A percentile compares a stretch with the other conserved stretches of the same genome.
phyloP scores from a whole-genome alignment of 2,113 vertebrate species.

The Zeus faber region DNA sequence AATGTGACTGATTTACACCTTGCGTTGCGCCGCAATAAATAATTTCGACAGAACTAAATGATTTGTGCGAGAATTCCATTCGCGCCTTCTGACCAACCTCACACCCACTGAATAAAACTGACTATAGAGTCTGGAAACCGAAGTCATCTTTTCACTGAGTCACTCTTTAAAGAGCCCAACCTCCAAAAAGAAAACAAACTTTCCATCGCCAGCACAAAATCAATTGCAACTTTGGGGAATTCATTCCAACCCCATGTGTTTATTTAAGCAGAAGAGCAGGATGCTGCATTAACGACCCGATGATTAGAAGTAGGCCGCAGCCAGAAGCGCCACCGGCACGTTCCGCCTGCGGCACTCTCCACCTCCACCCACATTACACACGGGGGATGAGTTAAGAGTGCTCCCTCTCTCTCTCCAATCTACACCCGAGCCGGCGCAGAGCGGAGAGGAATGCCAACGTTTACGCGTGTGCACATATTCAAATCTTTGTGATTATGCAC shows the following conservation, averaged over 20 bases:
- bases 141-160: not conserved
- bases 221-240: conserved; percentile 9
- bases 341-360: conserved; percentile 59
- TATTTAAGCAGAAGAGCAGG: conserved; percentile 46
- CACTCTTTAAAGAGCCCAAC: conserved; percentile 3
- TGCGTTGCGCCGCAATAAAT: too few species aligned
- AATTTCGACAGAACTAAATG: too few species aligned
- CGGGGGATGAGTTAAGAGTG: conserved; percentile 18
- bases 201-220: not conserved
- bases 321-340: conserved; percentile 58
- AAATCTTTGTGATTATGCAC: not conserved
- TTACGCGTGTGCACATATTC: conserved; percentile 12
- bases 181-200: conserved; percentile 11
- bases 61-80: too few species aligned
- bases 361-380: conserved; percentile 58
- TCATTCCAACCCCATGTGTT: conserved; percentile 57
- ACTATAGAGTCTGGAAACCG: too few species aligned
- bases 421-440: conserved; percentile 36
- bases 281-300: conserved; percentile 51
- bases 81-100: too few species aligned
- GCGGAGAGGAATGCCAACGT: conserved; percentile 24
- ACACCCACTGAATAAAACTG: too few species aligned
- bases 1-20: too few species aligned
- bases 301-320: conserved; percentile 65
- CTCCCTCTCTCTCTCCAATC: conserved; percentile 29